Conservation (phyloP, 2,797 vertebrate genomes). For the Cyclopterus lumpus region DNA sequence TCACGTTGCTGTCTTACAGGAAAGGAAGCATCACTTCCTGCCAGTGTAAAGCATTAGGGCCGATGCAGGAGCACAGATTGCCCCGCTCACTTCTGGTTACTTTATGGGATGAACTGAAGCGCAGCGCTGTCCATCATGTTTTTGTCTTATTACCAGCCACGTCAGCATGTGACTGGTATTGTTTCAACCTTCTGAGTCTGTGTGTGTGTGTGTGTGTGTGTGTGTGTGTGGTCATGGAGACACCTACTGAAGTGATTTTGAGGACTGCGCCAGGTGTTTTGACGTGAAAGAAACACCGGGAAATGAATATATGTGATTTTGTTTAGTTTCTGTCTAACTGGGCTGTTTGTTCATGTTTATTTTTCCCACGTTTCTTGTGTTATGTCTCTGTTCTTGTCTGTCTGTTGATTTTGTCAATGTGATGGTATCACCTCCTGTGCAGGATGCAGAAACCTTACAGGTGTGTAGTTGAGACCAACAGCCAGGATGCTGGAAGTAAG, state of each 20-base stretch:
- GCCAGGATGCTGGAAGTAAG: not conserved
- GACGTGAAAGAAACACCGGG: no score
- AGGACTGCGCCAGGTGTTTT: not conserved
- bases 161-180: not conserved
- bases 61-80: slow-evolving; percentile 53
- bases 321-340: no score
- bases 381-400: not conserved
- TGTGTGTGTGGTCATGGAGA: not conserved
- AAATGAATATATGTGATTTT: no score
- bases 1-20: slow-evolving; percentile 4
- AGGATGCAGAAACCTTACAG: not conserved
- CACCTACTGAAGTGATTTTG: not conserved
- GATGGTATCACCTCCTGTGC: not conserved
- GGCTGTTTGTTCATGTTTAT: not conserved
- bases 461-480: not conserved
- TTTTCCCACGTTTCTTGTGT: no score
- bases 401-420: not conserved
- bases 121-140: not conserved
- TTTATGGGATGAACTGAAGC: slow-evolving; percentile 31
- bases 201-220: not conserved
- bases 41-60: slow-evolving; percentile 50
- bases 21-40: slow-evolving; percentile 38
- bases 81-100: slow-evolving; percentile 37
- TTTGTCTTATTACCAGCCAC: not conserved
- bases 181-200: not conserved